Base-by-base conservation (phyloP, 2,888 invertebrate genomes). In the Tetanocera ferruginea region DNA sequence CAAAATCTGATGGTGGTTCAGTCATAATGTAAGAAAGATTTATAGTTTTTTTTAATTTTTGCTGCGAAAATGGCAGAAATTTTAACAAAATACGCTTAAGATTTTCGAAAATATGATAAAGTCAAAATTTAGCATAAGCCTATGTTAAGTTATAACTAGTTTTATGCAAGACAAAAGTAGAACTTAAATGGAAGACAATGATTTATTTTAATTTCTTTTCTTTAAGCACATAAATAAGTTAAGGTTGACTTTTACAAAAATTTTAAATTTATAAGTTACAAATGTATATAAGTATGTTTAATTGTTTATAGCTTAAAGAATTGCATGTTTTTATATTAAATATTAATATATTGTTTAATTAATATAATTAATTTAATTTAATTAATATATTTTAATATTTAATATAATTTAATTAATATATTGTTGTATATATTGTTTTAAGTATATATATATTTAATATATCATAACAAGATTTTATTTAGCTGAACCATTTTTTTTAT, bases 1-100 rank as follows among this genome's bases (percentile, higher is more conserved):
- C 89, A 69, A 89, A 89, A 81, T 88, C 88, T 2, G 89, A 89
- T 80, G 86, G 85, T 9, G 83, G 84, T n/a, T 74, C 75, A 37
- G 75, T 75, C 23, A 67, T 75, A n/a, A 75, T 75, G 75, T 75
- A 67, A 75, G 23, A n/a, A 37, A 5, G 51, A 25, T 34, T 9
- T 9, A 64, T 5, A 14, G 6, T 6, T 31, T 34, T n/a, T 14
- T n/a, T 60, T 60, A n/a, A 5, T 60, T 60, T 60, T 66, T 34
- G 51, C 6, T 17, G 23, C 6, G 17, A 17, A 17, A 11, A 34
- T 62, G 14, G 19, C 3, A 0, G 14, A 49, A 43, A 72, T 52
- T 51, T 11, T 5, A 14, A 28, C 55, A 43, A 67, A 75, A 75
- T 75, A 75, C 75, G 75, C 75, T 75, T 75, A 75, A 23, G 11